Conservation (phyloP, 2,888 invertebrate species). For the Eupithecia dodoneata region DNA sequence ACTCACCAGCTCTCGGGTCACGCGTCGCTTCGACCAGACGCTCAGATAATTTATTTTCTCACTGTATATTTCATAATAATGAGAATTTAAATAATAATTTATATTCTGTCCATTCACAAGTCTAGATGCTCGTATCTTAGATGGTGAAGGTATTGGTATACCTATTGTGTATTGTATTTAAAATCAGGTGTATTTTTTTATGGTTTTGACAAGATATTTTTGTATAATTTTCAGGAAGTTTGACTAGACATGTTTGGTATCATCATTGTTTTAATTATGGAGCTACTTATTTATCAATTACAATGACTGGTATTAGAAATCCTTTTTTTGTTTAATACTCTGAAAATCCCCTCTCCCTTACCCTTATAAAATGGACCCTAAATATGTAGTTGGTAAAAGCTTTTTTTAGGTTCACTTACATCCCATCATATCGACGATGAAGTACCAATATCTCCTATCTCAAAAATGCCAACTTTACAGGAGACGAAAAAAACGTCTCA, state of each 20-base stretch:
- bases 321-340: neutral
- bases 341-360: neutral
- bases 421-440: too few species aligned
- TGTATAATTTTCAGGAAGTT: slow-evolving; percentile 19
- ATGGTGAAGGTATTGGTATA: neutral
- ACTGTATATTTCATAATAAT: too few species aligned
- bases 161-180: neutral
- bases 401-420: too few species aligned
- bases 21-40: too few species aligned
- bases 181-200: neutral
- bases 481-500: too few species aligned
- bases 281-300: slow-evolving; percentile 34
- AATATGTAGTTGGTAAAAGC: too few species aligned
- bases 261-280: slow-evolving; percentile 21
- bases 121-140: neutral
- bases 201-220: slow-evolving; percentile 10
- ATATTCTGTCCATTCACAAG: neutral
- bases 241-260: slow-evolving; percentile 23
- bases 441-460: too few species aligned
- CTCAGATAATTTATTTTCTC: too few species aligned
- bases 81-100: neutral
- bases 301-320: slow-evolving; percentile 20
- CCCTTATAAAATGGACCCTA: too few species aligned
- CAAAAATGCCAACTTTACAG: too few species aligned
- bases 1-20: too few species aligned